These are phyloP conservation scores for Ormyrus nitidulus DNA, from an alignment of 2,888 invertebrate species.

Conservation along the genomic window DNA sequence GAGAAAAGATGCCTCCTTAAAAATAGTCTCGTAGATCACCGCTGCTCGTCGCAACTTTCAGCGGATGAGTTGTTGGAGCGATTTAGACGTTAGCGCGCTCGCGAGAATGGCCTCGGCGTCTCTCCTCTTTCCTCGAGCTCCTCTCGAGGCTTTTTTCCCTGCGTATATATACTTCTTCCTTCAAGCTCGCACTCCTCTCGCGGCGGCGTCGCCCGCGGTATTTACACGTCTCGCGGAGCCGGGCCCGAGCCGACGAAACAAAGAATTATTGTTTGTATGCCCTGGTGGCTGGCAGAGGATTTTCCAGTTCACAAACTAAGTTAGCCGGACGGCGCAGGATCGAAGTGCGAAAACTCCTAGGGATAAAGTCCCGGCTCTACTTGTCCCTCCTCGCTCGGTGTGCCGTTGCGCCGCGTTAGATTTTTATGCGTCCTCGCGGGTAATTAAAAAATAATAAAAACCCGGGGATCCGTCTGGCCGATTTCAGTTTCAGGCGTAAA, in stretches of 20 bases:
- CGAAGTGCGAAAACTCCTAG: conserved; percentile 19
- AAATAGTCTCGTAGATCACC: conserved; percentile 68
- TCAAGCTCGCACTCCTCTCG: conserved; percentile 30
- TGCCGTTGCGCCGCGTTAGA: background rate
- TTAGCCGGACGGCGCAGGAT: conserved; percentile 63
- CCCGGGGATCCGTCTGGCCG: background rate
- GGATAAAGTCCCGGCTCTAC: no score
- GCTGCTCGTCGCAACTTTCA: conserved; percentile 73
- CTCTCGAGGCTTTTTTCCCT: conserved; percentile 37
- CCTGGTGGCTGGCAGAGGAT: conserved; percentile 71
- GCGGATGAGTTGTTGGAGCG: conserved; percentile 74
- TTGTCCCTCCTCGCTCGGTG: no score
- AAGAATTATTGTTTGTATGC: conserved; percentile 75
- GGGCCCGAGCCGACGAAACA: conserved; percentile 63
- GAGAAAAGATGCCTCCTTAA: conserved; percentile 35
- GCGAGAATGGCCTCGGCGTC: conserved; percentile 65
- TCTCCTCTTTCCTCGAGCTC: conserved; percentile 49
- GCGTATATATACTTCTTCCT: conserved; percentile 25
- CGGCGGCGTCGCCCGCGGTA: conserved; percentile 62
- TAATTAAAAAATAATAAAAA: conserved; percentile 24
- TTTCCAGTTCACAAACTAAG: conserved; percentile 74
- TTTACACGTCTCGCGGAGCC: conserved; percentile 69
- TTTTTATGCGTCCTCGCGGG: conserved; percentile 2
- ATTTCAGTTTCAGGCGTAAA: background rate
- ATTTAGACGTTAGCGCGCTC: conserved; percentile 71